Evolutionary conservation across 1,140 invertebrate genomes (phyloP), one percentile per base, ranked within the genome.

Genomic region (Thaumatotibia leucotreta): DNA sequence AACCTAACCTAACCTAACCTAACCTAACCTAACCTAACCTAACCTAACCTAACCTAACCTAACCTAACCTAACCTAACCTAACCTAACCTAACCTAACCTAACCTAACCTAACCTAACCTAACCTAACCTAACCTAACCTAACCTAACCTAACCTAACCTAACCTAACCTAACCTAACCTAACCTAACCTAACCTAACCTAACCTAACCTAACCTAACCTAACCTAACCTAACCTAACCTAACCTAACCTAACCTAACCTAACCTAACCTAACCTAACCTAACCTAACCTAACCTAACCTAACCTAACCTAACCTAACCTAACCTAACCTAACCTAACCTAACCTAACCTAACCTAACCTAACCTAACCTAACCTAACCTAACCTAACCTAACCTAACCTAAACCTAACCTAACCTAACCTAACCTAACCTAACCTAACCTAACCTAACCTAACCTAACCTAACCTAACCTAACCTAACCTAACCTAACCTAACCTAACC

Each of bases 191-290:
- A 62, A 62, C 61, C 61, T 62, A 62, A 62, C 61, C 61, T 62
- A 62, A 62, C 61, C 61, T 62, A 62, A 62, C 61, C 61, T 62
- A 62, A 62, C 14, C 72, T 74, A 79, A 78, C 75, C 76, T 77
- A 77, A 78, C 75, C 75, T 79, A 77, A 78, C 75, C 27, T 77
- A 77, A 79, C 75, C 72, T 77, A 77, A 79, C 75, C 76, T 77
- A 77, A 74, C 74, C 66, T 76, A 76, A 73, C 58, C 64, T 72
- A 72, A 72, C 71, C 68, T 74, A 77, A 69, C 63, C 63, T 65
- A 65, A 65, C 24, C 27, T 24, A 39, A 39, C 17, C 70, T 67
- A 72, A 75, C 65, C 68, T 71, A 74, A 74, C 65, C 77, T 67
- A 77, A 71, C 75, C 72, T 76, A 81, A 76, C 72, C 70, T 80